Percentiles rank a stretch among this genome's conserved stretches.
Conservation (phyloP, 2,888 invertebrate genomes). For the Antitype chi region DNA sequence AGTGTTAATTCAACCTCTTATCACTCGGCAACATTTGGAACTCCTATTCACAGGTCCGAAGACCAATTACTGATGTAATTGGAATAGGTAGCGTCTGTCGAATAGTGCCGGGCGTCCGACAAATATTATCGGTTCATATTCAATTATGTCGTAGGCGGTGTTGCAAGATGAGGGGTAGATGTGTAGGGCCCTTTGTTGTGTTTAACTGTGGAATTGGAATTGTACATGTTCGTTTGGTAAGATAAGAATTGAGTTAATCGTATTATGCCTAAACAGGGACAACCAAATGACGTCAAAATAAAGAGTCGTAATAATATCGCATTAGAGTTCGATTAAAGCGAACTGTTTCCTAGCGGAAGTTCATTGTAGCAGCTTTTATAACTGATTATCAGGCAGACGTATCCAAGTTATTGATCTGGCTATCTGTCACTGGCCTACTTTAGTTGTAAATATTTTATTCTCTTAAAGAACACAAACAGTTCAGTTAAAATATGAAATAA, state of each 20-base stretch:
- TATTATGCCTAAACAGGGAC: no score
- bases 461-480: no score
- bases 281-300: no score
- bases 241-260: neutral
- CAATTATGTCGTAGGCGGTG: slow-evolving; percentile 30
- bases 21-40: slow-evolving; percentile 57
- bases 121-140: slow-evolving; percentile 61
- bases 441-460: no score
- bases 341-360: neutral
- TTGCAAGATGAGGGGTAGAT: slow-evolving; percentile 13
- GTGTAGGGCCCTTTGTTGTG: slow-evolving; percentile 7
- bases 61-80: slow-evolving; percentile 63
- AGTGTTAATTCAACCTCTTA: slow-evolving; percentile 54
- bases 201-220: slow-evolving; percentile 10
- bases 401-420: neutral
- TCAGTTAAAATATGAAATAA: no score
- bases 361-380: neutral
- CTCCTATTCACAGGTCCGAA: slow-evolving; percentile 50
- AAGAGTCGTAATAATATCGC: no score
- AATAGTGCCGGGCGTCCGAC: slow-evolving; percentile 37
- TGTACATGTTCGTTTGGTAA: slow-evolving; percentile 19
- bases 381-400: neutral
- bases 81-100: slow-evolving; percentile 54
- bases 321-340: neutral
- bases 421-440: no score